These are phyloP conservation scores for Campylomormyrus tamandua DNA, from an alignment of 2,113 vertebrate genomes.

Conservation along the genomic window DNA sequence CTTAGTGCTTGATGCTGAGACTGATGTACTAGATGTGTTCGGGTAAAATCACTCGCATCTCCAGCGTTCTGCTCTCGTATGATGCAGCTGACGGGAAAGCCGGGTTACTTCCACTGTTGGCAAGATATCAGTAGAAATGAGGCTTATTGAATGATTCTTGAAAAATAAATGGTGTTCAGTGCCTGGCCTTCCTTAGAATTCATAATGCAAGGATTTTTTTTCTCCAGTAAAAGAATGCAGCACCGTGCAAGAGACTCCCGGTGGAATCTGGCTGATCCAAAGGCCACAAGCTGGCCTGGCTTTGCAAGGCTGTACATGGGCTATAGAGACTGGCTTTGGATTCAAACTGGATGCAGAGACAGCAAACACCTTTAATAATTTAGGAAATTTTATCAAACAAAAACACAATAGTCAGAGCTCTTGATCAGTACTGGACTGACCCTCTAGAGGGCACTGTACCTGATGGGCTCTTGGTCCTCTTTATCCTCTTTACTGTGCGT, in stretches of 20 bases:
- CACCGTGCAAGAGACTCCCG: background rate
- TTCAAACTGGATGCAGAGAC: background rate
- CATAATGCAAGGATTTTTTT: background rate
- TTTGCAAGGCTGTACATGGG: background rate
- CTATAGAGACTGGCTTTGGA: background rate
- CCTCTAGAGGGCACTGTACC: conserved; percentile 55
- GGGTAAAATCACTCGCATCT: background rate
- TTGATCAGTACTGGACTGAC: background rate
- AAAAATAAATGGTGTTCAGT: background rate
- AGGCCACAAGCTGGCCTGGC: background rate
- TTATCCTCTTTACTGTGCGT: conserved; percentile 98
- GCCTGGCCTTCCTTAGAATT: background rate
- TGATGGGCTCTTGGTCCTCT: conserved; percentile 98
- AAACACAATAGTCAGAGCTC: background rate
- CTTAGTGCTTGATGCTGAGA: background rate
- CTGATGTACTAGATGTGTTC: background rate
- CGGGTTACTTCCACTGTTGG: background rate
- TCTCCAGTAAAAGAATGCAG: background rate
- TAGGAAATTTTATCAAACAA: background rate
- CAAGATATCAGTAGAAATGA: background rate
- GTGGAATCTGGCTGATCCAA: background rate
- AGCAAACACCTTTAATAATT: conserved; percentile 10
- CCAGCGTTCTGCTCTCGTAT: background rate
- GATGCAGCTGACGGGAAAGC: background rate
- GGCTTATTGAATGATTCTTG: background rate